Conservation (phyloP, 1,140 invertebrate species). For the Drosophila grimshawi region DNA sequence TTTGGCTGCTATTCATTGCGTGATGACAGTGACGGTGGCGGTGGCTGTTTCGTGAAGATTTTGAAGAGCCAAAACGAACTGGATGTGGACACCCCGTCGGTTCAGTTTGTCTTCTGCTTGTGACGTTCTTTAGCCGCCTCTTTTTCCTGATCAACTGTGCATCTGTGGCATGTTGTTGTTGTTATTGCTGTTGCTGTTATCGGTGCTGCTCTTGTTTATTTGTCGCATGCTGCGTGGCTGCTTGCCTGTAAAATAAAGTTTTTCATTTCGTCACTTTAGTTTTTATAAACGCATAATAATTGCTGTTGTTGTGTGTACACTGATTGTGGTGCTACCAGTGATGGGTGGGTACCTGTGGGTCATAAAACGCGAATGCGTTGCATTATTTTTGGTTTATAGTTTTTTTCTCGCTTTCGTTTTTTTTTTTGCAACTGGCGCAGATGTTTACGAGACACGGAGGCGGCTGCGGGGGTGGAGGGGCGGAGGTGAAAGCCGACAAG, state of each 20-base stretch:
- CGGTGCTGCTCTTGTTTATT: slow-evolving; percentile 22
- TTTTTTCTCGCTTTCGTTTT: not conserved
- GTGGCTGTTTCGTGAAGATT: slow-evolving; percentile 14
- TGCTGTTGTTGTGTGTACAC: slow-evolving; percentile 2
- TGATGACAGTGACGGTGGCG: slow-evolving; percentile 17
- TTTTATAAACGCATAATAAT: slow-evolving; percentile 34
- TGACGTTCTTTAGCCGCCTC: slow-evolving; percentile 36
- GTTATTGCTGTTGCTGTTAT: slow-evolving; percentile 22
- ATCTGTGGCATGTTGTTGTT: slow-evolving; percentile 62
- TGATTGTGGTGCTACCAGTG: slow-evolving; percentile 18
- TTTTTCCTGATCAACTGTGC: slow-evolving; percentile 55
- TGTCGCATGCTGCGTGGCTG: slow-evolving; percentile 59
- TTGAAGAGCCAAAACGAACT: slow-evolving; percentile 30
- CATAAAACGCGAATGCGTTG: slow-evolving; percentile 41
- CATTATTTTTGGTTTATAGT: not conserved
- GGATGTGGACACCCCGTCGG: slow-evolving; percentile 10
- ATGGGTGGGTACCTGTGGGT: slow-evolving; percentile 38
- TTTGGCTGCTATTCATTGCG: slow-evolving; percentile 79
- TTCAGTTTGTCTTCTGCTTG: slow-evolving; percentile 24
- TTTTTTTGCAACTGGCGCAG: slow-evolving; percentile 24
- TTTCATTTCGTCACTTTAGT: slow-evolving; percentile 24
- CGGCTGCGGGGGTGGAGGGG: slow-evolving; percentile 1
- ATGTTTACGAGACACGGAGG: slow-evolving; percentile 20
- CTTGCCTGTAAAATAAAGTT: slow-evolving; percentile 61
- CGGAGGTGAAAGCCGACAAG: slow-evolving; percentile 37